Base-by-base conservation (phyloP, 2,797 vertebrate genomes). In the Acanthurus lineatus region DNA sequence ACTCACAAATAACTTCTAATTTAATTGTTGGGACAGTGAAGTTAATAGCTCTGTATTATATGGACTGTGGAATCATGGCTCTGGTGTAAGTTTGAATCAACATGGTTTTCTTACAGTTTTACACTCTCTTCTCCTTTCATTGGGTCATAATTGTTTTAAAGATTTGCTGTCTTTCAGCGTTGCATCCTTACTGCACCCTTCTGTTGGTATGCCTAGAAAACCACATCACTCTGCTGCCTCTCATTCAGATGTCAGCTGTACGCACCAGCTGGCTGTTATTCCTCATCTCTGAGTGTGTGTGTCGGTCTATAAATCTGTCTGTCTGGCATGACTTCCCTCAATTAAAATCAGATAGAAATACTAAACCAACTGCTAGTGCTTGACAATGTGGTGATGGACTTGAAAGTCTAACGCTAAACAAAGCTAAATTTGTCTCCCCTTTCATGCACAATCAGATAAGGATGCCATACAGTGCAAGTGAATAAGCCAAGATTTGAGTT, bases 261-360 rank as follows among this genome's bases (percentile, higher is more conserved):
- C 57, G 35, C 42, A 76, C 56, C 87, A 87, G 79, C 84, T 89
- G 85, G 77, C 70, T 76, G 58, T 59, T 69, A 70, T 67, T 69
- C 58, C 56, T 80, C 81, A 77, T 8, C 64, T 79, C 38, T 62
- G 38, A 76, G 35, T 68, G 25, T 63, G 68, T 28, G 60, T 74
- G 38, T 74, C n/a, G 57, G n/a, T 67, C 25, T 65, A 60, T 74
- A 14, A 20, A 22, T 78, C 28, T 79, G 22, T 87, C 44, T 73
- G 54, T 82, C 57, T 69, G 65, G 32, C 19, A 81, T 52, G 35
- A 73, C 66, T 57, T 70, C 22, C 10, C 49, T 73, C 25, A 65
- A 22, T 70, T 72, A 70, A 59, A 40, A 65, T 87, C 73, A 79
- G 69, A 77, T 20, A 51, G 66, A 80, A 53, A 70, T 57, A 62